Base-by-base conservation (phyloP, 2,797 vertebrate genomes). In the Gymnodraco acuticeps region DNA sequence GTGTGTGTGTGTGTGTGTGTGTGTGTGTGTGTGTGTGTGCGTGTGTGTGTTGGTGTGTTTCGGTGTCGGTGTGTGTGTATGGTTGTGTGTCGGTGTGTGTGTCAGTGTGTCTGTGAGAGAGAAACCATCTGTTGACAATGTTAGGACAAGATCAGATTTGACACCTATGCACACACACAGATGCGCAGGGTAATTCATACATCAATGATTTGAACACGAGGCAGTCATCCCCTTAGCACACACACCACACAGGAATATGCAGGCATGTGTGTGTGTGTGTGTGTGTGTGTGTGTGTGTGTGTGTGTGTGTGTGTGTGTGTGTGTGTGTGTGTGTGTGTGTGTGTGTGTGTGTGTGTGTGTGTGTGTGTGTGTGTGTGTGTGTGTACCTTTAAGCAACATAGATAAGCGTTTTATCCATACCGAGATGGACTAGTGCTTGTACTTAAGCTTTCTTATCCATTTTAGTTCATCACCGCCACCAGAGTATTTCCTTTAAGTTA, bases 121-220 rank as follows among this genome's bases (percentile, higher is more conserved):
- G 15, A 42, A 80, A 70, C 31, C 48, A 64, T 77, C 75, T 64
- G 67, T 76, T 82, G 50, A 77, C 54, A 66, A 48, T 62, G 48
- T 50, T 50, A 4, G 48, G 56, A 82, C 45, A 45, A 64, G 69
- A 88, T 90, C 53, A 48, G 48, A 83, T 78, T 71, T 58, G 70
- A 85, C 73, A 82, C 53, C 13, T 6, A 58, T 56, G 70, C 68
- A 47, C 70, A 75, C 58, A 78, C 51, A 70, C 20, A 23, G n/a
- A 16, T 56, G 55, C 67, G 53, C 67, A 48, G 50, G 64, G 58
- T 68, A 73, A 76, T 82, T 82, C 63, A 78, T 71, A 73, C 73
- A 72, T 78, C 67, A 69, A 12, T 77, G 77, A 53, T 47, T 76
- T 64, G 52, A 64, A 76, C 75, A 75, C 3, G 27, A 67, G 70